Evolutionary conservation across 2,797 vertebrate species (phyloP), one percentile per base, ranked within the genome.

Genomic region (Pterois miles): DNA sequence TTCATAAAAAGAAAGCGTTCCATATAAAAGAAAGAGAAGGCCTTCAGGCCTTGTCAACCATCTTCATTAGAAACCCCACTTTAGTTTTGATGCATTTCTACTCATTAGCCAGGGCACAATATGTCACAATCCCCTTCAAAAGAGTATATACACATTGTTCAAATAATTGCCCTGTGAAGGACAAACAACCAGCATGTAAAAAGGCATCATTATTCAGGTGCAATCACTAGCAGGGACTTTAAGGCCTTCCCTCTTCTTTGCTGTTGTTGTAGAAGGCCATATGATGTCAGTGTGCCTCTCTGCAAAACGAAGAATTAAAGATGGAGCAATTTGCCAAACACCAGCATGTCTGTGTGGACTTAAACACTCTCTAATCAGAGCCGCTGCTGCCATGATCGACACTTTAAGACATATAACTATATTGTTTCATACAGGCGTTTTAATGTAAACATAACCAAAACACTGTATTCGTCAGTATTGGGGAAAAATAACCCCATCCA

Each of bases 91-190:
- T 91, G 91, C 89, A 91, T 91, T 92, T 91, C 76, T 85, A 82
- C 80, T 95, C 91, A 92, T 94, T 92, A 93, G 86, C 81, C 71
- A 66, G 80, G 71, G 62, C 90, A 92, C 87, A 89, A 83, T 86
- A 84, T 88, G 89, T 91, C 90, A 90, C 81, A 86, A 78, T 88
- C 85, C 86, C 90, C 90, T 91, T 92, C 81, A 93, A 88, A 86
- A 88, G 85, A 88, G 81, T 83, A 86, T 80, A 84, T 85, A 85
- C 86, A 86, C 86, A 86, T 93, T 94, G 92, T 94, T 93, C 84
- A 82, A 91, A 91, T 92, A 91, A 94, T 93, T 93, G 81, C 82
- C 81, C 84, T 36, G 83, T 87, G 94, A 95, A 95, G 94, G 94
- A 93, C 94, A 94, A 94, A 94, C 89, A 94, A 89, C 79, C 74